Evolutionary conservation across 2,888 invertebrate species (phyloP), one percentile per base, ranked within the genome.

Genomic region (Blastobasis adustella): DNA sequence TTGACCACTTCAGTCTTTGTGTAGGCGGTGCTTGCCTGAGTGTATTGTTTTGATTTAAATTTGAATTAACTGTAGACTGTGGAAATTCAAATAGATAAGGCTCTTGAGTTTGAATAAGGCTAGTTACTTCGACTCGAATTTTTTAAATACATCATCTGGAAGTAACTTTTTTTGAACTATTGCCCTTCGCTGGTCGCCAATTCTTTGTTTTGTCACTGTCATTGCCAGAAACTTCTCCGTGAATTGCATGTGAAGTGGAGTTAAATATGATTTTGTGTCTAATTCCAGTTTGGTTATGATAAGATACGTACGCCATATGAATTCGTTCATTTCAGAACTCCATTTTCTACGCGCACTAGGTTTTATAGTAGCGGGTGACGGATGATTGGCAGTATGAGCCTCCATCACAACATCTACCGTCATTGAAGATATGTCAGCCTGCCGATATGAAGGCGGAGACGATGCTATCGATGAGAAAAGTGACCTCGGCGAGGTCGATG

Each of bases 291-390:
- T 46, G 6, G 53, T 54, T 10, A 51, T n/a, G 6, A 7, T 7
- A 8, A 54, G 51, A 46, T 52, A 56, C 7, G 51, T 53, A 44
- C 52, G 54, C 56, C 51, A 54, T 39, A 56, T 56, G 47, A 54
- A 56, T 41, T 46, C 47, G 44, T 54, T 56, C 54, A 56, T 56
- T 46, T 52, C 54, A 23, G 10, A 7, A 45, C 49, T 52, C 56
- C 56, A 56, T 52, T 49, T 57, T 53, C 45, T 53, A 41, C 55
- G 51, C 40, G 50, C 50, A 50, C 53, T 41, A 37, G 38, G 44
- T 38, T 8, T 47, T 40, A 10, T 54, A 53, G 47, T 37, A 47
- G 52, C 50, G 58, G 56, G 54, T 52, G 43, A 51, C 53, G 50
- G 48, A n/a, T 42, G 10, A 41, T 43, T 47, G 47, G 52, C 53